Conservation (phyloP, 2,888 invertebrate genomes). For the Mystacides longicornis region DNA sequence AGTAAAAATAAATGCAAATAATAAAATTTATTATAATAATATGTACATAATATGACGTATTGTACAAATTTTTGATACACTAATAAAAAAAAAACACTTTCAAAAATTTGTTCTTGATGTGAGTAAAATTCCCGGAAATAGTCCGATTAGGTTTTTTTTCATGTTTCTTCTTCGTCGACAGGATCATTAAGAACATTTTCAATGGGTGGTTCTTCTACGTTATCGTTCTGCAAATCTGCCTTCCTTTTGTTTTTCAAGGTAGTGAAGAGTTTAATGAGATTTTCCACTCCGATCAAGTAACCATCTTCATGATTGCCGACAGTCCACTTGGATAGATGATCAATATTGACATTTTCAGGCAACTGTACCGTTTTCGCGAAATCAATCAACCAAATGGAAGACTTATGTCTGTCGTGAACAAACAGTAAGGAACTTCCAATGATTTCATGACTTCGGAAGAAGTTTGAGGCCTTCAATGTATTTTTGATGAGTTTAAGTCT, state of each 20-base stretch:
- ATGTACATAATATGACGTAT: too few relatives aligned
- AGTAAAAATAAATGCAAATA: too few relatives aligned
- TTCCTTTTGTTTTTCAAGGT: constrained; percentile 44
- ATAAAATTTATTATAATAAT: too few relatives aligned
- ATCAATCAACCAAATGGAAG: constrained; percentile 95
- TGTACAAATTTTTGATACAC: too few relatives aligned
- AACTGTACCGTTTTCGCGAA: constrained; percentile 91
- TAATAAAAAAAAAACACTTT: too few relatives aligned
- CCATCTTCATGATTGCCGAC: constrained; percentile 97
- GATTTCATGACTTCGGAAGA: constrained; percentile 89
- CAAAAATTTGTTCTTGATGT: too few relatives aligned
- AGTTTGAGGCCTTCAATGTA: constrained; percentile 77
- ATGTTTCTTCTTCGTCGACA: constrained; percentile 15
- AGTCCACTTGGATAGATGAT: constrained; percentile 80
- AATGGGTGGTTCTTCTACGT: constrained; percentile 1
- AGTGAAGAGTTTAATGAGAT: constrained; percentile 78
- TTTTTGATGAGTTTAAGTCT: constrained; percentile 77
- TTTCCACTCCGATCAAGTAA: constrained; percentile 85
- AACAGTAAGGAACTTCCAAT: constrained; percentile 92
- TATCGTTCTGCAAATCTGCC: not conserved
- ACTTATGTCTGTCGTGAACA: constrained; percentile 83
- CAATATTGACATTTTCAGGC: constrained; percentile 64
- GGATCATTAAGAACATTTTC: not conserved
- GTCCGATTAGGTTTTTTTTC: too few relatives aligned
- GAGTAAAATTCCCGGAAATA: too few relatives aligned